phyloP scores from a whole-genome alignment of 2,888 invertebrate genomes.

The Baronia brevicornis region DNA sequence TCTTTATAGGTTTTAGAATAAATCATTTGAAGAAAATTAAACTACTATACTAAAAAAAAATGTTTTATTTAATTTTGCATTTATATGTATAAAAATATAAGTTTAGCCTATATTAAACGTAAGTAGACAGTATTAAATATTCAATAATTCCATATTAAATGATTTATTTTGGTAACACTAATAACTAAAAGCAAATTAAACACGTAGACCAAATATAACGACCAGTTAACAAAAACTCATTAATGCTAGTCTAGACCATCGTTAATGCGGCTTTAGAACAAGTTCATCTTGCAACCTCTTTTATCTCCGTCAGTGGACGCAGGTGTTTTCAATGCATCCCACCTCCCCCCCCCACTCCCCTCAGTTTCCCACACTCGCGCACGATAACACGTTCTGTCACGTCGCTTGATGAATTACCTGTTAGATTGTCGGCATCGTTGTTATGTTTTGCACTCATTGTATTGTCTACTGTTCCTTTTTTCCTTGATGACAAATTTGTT shows the following conservation, averaged over 20 bases:
- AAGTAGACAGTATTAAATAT: too few species aligned
- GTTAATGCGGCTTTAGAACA: conserved; percentile 48
- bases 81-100: too few species aligned
- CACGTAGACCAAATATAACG: conserved; percentile 34
- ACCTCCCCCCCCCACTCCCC: conserved; percentile 16
- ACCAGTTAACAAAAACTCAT: conserved; percentile 39
- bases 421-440: conserved; percentile 54
- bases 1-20: too few species aligned
- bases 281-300: conserved; percentile 48
- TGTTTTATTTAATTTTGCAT: too few species aligned
- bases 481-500: conserved; percentile 9
- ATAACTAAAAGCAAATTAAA: conserved; percentile 17
- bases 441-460: conserved; percentile 34
- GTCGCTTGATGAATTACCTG: conserved; percentile 67
- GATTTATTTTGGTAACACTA: too few species aligned
- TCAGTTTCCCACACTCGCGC: conserved; percentile 23
- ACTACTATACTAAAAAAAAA: too few species aligned
- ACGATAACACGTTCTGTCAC: conserved; percentile 64
- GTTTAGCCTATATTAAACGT: too few species aligned
- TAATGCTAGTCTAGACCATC: conserved; percentile 48
- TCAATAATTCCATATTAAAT: too few species aligned
- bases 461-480: conserved; percentile 9
- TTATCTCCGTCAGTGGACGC: conserved; percentile 51
- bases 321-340: conserved; percentile 44
- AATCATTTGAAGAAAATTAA: too few species aligned